Percentiles rank a stretch among this genome's conserved stretches.
These are phyloP conservation scores for Bos javanicus DNA, from an alignment of 2,113 vertebrate genomes.

Conservation along the genomic window DNA sequence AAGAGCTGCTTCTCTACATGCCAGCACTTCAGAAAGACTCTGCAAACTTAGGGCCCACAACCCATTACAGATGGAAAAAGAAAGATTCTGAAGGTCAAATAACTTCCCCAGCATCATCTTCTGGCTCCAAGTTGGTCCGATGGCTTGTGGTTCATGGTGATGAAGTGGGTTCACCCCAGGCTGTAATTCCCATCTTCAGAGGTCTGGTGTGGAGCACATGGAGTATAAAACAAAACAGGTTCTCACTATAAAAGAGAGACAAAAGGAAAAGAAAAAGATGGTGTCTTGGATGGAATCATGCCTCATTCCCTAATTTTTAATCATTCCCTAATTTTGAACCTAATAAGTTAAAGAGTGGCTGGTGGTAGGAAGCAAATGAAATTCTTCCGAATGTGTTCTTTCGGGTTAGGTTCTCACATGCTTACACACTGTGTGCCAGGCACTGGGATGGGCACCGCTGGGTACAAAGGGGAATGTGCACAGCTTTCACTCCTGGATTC, in stretches of 20 bases:
- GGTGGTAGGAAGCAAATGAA: background rate
- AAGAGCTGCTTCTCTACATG: fast-evolving
- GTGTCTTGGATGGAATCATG: background rate
- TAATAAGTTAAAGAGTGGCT: background rate
- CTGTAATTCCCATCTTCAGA: background rate
- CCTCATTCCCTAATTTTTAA: background rate
- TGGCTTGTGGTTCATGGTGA: background rate
- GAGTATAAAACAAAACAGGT: background rate
- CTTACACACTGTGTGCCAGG: background rate
- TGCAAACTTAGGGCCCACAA: background rate
- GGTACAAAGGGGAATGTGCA: background rate
- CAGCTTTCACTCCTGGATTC: background rate
- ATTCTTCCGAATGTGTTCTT: background rate
- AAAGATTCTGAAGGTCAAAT: background rate
- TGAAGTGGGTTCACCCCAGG: background rate
- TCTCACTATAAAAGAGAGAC: background rate
- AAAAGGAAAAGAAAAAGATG: background rate
- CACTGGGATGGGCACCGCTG: too few relatives aligned
- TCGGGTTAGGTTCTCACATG: fast-evolving
- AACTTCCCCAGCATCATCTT: background rate
- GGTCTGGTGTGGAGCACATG: too few relatives aligned
- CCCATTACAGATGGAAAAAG: background rate
- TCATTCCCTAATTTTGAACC: background rate
- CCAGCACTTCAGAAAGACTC: background rate
- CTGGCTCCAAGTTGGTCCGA: background rate